These are phyloP conservation scores for Caradrina kadenii DNA, from an alignment of 2,888 invertebrate genomes.

Conservation along the genomic window DNA sequence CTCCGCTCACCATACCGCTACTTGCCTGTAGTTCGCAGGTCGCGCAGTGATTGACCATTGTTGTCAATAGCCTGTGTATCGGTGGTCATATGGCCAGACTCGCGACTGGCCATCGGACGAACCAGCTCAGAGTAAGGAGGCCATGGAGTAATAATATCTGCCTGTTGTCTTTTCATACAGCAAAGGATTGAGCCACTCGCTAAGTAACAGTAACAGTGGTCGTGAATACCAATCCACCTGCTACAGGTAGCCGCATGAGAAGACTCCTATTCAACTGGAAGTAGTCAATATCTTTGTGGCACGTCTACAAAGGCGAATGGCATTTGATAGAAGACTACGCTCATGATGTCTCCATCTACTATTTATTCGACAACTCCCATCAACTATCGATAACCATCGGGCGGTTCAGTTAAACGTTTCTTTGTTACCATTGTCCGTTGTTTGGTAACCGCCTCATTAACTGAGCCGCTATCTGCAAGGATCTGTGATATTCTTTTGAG, in stretches of 20 bases:
- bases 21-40: conserved; percentile 62
- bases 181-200: too few relatives aligned
- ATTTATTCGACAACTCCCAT: not conserved
- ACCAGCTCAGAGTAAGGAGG: conserved; percentile 4
- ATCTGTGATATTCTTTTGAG: conserved; percentile 49
- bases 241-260: not conserved
- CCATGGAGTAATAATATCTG: not conserved
- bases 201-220: not conserved
- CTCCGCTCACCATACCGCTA: conserved; percentile 5
- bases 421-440: conserved; percentile 69
- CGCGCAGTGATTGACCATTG: conserved; percentile 70
- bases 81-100: conserved; percentile 48
- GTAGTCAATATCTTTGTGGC: not conserved
- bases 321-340: not conserved
- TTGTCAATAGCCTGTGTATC: conserved; percentile 66
- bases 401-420: conserved; percentile 69
- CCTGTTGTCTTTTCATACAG: not conserved
- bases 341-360: conserved; percentile 9
- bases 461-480: conserved; percentile 37
- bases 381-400: conserved; percentile 67
- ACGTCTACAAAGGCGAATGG: not conserved
- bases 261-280: not conserved
- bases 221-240: not conserved
- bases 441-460: conserved; percentile 61
- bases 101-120: conserved; percentile 26